Conservation (phyloP, 2,888 invertebrate species). For the Ophion ventricosus region DNA sequence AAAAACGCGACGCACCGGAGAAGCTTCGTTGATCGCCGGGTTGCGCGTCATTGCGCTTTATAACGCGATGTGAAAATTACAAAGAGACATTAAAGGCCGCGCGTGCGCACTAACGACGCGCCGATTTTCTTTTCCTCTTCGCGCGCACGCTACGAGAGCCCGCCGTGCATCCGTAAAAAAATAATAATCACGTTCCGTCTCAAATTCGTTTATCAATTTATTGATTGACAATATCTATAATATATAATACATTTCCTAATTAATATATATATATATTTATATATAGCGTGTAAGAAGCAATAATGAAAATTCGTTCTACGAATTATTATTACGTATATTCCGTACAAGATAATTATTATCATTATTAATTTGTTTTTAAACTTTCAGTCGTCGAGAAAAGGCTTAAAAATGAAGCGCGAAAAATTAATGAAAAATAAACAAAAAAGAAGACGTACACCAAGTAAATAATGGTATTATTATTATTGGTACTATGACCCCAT, state of each 20-base stretch:
- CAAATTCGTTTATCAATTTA: constrained; percentile 69
- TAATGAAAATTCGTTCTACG: constrained; percentile 81
- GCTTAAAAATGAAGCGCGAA: constrained; percentile 71
- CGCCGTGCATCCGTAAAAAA: background rate
- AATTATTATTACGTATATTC: constrained; percentile 72
- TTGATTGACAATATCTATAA: constrained; percentile 79
- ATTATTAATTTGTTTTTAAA: constrained; percentile 73
- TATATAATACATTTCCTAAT: constrained; percentile 77
- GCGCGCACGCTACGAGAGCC: background rate
- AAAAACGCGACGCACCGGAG: background rate
- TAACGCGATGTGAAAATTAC: background rate
- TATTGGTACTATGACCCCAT: constrained; percentile 68
- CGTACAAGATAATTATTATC: constrained; percentile 72
- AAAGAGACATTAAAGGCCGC: background rate
- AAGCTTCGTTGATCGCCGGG: background rate
- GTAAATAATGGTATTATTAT: constrained; percentile 61
- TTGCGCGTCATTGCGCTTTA: no score
- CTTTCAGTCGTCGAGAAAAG: constrained; percentile 81
- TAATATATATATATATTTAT: constrained; percentile 63
- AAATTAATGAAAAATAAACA: constrained; percentile 70
- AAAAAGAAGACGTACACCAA: constrained; percentile 70
- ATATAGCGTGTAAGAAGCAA: constrained; percentile 79
- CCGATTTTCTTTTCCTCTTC: background rate
- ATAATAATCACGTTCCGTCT: constrained; percentile 13
- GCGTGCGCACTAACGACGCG: no score